Evolutionary conservation across 2,797 vertebrate genomes (phyloP).

Genomic region (Heteromormyrus szaboi): DNA sequence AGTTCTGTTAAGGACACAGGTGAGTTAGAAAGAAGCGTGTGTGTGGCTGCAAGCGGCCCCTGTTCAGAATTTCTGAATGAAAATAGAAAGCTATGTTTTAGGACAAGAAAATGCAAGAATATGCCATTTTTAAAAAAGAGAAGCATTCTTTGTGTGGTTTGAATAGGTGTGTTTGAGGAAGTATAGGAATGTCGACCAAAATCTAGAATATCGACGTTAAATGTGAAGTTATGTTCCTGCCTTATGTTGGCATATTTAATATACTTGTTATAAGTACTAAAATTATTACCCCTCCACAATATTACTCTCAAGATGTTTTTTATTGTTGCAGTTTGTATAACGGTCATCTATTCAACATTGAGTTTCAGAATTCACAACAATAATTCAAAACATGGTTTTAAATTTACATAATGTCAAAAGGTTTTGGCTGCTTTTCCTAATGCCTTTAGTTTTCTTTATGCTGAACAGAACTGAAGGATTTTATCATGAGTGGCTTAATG

Average conservation of each 20-base stretch:
- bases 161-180: not conserved
- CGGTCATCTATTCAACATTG: not conserved
- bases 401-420: not conserved
- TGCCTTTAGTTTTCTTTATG: not conserved
- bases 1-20: not conserved
- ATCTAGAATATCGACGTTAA: not conserved
- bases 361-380: not conserved
- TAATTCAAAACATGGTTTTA: not conserved
- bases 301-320: not conserved
- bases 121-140: not conserved
- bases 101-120: not conserved
- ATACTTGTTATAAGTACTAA: not conserved
- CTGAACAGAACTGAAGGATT: not conserved
- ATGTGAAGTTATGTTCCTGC: not conserved
- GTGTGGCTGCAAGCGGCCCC: not conserved
- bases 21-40: not conserved
- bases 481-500: not conserved
- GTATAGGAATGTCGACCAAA: not conserved
- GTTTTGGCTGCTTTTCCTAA: not conserved
- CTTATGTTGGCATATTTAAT: not conserved
- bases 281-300: not conserved
- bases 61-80: not conserved
- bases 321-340: not conserved
- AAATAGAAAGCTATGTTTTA: not conserved
- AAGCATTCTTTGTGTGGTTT: not conserved